Percentiles rank a stretch among this genome's conserved stretches.
These are phyloP conservation scores for Pocillopora grandis DNA, from an alignment of 92 coral and sea anemone genomes.

Conservation along the genomic window DNA sequence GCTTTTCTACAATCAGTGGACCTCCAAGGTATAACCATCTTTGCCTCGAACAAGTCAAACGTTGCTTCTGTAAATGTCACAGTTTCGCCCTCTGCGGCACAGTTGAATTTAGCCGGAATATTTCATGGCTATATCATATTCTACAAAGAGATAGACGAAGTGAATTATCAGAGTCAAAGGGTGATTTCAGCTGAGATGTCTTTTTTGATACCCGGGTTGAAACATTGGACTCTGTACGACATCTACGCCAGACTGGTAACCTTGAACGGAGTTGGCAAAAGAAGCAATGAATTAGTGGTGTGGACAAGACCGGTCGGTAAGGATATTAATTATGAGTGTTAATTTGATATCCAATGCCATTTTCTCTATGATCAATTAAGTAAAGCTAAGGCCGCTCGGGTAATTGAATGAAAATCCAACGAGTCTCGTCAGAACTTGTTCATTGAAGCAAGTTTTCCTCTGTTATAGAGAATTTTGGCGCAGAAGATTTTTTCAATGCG, in stretches of 20 bases:
- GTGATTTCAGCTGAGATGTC: not conserved
- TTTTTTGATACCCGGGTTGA: not conserved
- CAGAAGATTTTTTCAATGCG: too few species aligned
- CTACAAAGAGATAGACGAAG: conserved; percentile 1
- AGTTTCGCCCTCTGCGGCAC: not conserved
- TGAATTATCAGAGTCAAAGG: not conserved
- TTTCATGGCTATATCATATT: conserved; percentile 9
- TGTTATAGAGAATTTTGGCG: too few species aligned
- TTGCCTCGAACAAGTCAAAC: not conserved
- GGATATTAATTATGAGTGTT: not conserved
- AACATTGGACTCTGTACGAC: not conserved
- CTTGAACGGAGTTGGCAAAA: conserved; percentile 11
- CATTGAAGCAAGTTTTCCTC: too few species aligned
- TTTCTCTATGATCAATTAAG: too few species aligned
- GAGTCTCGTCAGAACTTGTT: too few species aligned
- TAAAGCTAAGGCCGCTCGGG: too few species aligned
- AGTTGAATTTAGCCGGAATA: not conserved
- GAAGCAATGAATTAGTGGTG: not conserved
- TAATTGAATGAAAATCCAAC: too few species aligned
- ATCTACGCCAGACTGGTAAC: not conserved
- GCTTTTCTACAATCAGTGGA: not conserved
- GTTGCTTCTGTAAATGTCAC: conserved; percentile 1
- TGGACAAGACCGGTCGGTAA: conserved; percentile 7
- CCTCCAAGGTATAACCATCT: not conserved
- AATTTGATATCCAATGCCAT: too few species aligned